phyloP scores from a whole-genome alignment of 2,797 vertebrate species.

The Todus mexicanus region DNA sequence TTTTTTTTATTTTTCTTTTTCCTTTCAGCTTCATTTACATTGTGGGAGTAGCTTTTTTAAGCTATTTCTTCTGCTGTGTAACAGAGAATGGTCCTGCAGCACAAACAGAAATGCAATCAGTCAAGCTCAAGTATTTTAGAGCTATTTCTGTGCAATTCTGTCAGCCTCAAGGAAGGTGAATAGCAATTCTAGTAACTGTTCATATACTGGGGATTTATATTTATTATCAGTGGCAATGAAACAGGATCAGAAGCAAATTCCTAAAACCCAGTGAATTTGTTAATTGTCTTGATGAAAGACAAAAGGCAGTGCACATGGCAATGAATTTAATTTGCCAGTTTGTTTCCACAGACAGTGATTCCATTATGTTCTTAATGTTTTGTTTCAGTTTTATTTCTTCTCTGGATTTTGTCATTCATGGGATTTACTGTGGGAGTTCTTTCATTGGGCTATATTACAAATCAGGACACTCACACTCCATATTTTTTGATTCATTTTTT shows the following conservation, averaged over 20 bases:
- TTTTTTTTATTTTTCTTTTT: not conserved
- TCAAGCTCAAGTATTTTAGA: not conserved
- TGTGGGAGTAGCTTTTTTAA: not conserved
- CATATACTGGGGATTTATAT: not conserved
- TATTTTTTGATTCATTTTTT: not conserved
- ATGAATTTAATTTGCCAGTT: not conserved
- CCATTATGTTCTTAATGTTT: not conserved
- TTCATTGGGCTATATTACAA: not conserved
- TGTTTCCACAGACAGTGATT: not conserved
- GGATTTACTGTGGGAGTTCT: not conserved
- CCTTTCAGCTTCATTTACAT: not conserved
- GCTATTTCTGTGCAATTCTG: not conserved
- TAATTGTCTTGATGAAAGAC: not conserved
- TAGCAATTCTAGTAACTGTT: not conserved
- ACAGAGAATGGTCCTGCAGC: not conserved
- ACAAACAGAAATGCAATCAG: not conserved
- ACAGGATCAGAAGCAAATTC: not conserved
- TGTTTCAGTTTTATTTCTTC: not conserved
- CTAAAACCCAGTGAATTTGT: not conserved
- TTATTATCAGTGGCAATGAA: not conserved
- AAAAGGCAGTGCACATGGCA: not conserved
- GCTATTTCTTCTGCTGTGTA: not conserved
- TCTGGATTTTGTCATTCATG: not conserved
- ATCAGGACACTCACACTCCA: fast-evolving
- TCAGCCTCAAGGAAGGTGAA: not conserved